A percentile compares a stretch with the other conserved stretches of the same genome.
phyloP scores from a whole-genome alignment of 2,888 invertebrate genomes.

The Villa cingulata region DNA sequence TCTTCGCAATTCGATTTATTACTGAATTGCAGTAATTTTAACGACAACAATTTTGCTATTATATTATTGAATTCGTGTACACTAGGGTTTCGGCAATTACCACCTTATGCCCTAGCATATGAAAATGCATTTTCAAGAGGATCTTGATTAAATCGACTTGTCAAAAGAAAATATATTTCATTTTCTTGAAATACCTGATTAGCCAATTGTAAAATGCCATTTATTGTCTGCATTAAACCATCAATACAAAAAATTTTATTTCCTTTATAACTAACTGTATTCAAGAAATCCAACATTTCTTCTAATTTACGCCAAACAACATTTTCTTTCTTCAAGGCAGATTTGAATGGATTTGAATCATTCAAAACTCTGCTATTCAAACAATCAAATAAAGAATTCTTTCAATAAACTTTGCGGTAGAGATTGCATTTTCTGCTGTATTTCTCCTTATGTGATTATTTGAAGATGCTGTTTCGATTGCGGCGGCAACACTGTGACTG shows the following conservation, averaged over 20 bases:
- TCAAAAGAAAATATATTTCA: not conserved
- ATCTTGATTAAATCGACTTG: not conserved
- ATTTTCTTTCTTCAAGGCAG: conserved; percentile 2
- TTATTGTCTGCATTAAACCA: no score
- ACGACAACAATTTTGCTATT: conserved; percentile 1
- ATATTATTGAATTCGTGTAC: not conserved
- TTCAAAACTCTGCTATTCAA: conserved; percentile 5
- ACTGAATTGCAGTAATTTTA: conserved; percentile 3
- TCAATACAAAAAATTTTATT: no score
- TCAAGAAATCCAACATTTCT: no score
- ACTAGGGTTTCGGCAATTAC: not conserved
- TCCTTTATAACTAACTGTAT: no score
- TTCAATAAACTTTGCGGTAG: conserved; percentile 5
- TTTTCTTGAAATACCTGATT: no score
- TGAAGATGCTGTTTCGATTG: conserved; percentile 3
- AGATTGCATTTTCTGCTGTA: not conserved
- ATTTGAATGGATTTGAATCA: conserved; percentile 3
- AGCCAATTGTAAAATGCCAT: no score
- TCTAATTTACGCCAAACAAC: not conserved
- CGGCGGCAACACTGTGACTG: conserved; percentile 6
- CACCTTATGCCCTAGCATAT: not conserved
- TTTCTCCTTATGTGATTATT: conserved; percentile 6
- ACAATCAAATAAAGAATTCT: conserved; percentile 7
- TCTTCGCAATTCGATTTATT: conserved; percentile 2
- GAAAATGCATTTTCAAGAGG: not conserved